Percentiles rank a stretch among this genome's conserved stretches.
Evolutionary conservation across 2,888 invertebrate species (phyloP).

Genomic region (Zygaena filipendulae): DNA sequence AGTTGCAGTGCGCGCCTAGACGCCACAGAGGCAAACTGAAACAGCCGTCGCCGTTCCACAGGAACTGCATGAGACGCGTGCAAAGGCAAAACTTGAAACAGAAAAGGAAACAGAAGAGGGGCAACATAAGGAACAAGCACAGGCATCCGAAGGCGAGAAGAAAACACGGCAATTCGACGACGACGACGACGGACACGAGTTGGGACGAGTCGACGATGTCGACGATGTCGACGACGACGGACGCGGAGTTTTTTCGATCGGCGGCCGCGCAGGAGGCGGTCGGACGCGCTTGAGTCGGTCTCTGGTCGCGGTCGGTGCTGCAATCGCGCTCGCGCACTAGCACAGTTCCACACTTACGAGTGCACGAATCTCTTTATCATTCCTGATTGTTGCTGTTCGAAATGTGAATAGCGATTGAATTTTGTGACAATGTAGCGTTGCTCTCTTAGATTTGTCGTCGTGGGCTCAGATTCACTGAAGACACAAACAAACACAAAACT

Average conservation of each 20-base stretch:
- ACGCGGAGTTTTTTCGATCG: slow-evolving; percentile 67
- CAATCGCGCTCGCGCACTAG: slow-evolving; percentile 62
- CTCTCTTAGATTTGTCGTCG: slow-evolving; percentile 33
- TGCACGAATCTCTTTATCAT: slow-evolving; percentile 41
- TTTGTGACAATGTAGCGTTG: slow-evolving; percentile 30
- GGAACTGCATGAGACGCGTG: slow-evolving; percentile 57
- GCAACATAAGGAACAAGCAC: slow-evolving; percentile 57
- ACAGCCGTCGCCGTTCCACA: slow-evolving; percentile 47
- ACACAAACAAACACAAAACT: no score
- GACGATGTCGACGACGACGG: slow-evolving; percentile 61
- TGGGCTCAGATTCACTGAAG: slow-evolving; percentile 12
- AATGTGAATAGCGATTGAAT: slow-evolving; percentile 11
- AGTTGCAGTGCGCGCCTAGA: slow-evolving; percentile 43
- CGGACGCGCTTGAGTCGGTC: slow-evolving; percentile 60
- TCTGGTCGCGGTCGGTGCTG: slow-evolving; percentile 57
- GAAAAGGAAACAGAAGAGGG: slow-evolving; percentile 62
- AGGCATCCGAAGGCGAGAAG: slow-evolving; percentile 67
- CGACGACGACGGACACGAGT: slow-evolving; percentile 54
- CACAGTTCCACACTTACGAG: slow-evolving; percentile 59
- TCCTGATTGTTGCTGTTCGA: slow-evolving; percentile 19
- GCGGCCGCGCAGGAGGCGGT: slow-evolving; percentile 67
- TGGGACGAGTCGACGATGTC: slow-evolving; percentile 65
- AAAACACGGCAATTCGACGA: slow-evolving; percentile 56
- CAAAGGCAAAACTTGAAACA: slow-evolving; percentile 51
- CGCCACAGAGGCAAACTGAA: slow-evolving; percentile 56